Evolutionary conservation across 2,797 vertebrate genomes (phyloP).

Genomic region (Alexandromys oeconomus): DNA sequence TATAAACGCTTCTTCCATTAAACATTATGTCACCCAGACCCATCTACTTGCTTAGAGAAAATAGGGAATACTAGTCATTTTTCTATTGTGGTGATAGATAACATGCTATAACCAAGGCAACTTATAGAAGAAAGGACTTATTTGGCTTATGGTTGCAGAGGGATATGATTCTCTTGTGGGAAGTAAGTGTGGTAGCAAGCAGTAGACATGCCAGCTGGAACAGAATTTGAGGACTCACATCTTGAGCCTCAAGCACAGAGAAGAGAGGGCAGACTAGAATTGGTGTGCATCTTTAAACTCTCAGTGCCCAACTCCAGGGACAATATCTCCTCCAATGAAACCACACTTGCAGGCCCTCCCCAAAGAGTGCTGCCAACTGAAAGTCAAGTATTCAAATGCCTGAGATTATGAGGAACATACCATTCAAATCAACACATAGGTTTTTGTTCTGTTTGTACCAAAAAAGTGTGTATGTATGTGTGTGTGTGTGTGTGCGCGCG

Average conservation of each 20-base stretch:
- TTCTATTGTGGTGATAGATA: background rate
- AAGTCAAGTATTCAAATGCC: background rate
- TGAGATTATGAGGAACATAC: background rate
- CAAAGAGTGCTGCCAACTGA: background rate
- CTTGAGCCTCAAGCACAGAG: background rate
- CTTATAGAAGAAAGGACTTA: background rate
- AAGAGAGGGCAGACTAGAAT: background rate
- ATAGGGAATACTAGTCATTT: background rate
- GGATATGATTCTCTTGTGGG: background rate
- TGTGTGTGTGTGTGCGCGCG: background rate
- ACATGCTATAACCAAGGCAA: background rate
- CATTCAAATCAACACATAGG: background rate
- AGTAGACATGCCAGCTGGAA: background rate
- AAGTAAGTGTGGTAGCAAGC: background rate
- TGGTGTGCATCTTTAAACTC: background rate
- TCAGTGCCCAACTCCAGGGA: background rate
- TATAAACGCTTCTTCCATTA: background rate
- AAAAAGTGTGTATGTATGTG: background rate
- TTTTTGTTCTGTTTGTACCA: background rate
- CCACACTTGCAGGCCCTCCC: background rate
- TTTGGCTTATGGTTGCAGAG: background rate
- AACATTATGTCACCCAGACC: background rate
- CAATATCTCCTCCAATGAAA: background rate
- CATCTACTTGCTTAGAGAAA: background rate
- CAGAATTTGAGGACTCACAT: background rate